Base-by-base conservation (phyloP, 2,888 invertebrate genomes). In the Linnaemya vulpina region DNA sequence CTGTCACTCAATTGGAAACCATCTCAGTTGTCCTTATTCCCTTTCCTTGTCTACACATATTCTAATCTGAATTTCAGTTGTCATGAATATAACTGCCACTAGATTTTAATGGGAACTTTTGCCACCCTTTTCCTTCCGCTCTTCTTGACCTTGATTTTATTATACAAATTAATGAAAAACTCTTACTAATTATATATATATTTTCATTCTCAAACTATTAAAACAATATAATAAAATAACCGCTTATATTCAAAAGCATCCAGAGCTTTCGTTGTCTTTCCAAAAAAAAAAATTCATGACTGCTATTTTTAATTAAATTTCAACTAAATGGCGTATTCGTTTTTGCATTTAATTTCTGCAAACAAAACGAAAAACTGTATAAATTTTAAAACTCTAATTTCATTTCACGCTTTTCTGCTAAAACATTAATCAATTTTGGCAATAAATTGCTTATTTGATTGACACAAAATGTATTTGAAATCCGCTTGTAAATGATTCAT, bases 401-500 rank as follows among this genome's bases (percentile, higher is more conserved):
- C 71, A 79, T 43, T 43, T 62, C 35, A 71, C 20, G 71, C 40
- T 62, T 43, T 65, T 73, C 51, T 63, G 35, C 20, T 1, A 30
- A 71, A 71, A 63, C 43, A 79, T 79, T 53, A 15, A 79, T 79
- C 78, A 79, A 78, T 63, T 79, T 79, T 63, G 49, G 30, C 30
- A 49, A 79, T 79, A 79, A 79, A 79, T 79, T 79, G 62, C 40
- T n/a, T 46, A 40, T 35, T 30, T 79, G 78, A 71, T 79, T 79
- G 78, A 79, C 78, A 79, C 71, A 30, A 30, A 30, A 30, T 30
- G 30, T 30, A 43, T 79, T 79, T 71, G 53, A 71, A 79, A 71
- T 79, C 78, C 78, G 78, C 71, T 79, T 79, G 43, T 35, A 79
- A 79, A 79, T 79, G 53, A 71, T 63, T 79, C 53, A 71, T 63